Evolutionary conservation across 2,797 vertebrate genomes (phyloP), one percentile per base, ranked within the genome.

Genomic region (Bovichtus diacanthus): DNA sequence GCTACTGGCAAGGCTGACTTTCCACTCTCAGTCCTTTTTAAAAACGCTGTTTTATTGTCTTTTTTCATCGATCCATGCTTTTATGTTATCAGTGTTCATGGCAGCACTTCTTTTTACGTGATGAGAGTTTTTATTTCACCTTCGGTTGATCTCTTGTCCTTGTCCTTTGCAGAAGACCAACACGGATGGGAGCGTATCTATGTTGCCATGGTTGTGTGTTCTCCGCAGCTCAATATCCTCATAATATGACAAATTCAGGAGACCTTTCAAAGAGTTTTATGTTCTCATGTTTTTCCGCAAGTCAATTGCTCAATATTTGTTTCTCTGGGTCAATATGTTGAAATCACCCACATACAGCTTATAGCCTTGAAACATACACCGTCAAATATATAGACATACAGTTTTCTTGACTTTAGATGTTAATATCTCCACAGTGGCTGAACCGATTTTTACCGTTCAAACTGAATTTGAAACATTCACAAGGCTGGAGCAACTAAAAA

Each of bases 51-150:
- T 21, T 66, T 49, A 65, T n/a, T 19, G 25, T 41, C 62, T 7
- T 39, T 50, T 38, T 44, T 47, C 18, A 68, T 51, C 10, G 16
- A 46, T 65, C 13, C 46, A n/a, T 13, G 15, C 36, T 53, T 59
- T 60, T 41, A 63, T 38, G 43, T 23, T 34, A 51, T 76, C 43
- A 49, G 27, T 53, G 31, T 46, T 47, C 10, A 56, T 18, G 21
- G 18, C 19, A 25, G 41, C 34, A 15, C n/a, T n/a, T 50, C 68
- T 9, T 38, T 60, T 41, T 58, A 41, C 63, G 34, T 44, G 16
- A 19, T 27, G 16, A 25, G 41, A 59, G 8, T n/a, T 44, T 70
- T 6, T 11, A 44, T 70, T 39, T 44, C 39, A 43, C 34, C 5
- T 29, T 12, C 1, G 2, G 31, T 13, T 74, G 43, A 66, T 36